phyloP scores from a whole-genome alignment of 1,140 invertebrate genomes.

The Ips nitidus region DNA sequence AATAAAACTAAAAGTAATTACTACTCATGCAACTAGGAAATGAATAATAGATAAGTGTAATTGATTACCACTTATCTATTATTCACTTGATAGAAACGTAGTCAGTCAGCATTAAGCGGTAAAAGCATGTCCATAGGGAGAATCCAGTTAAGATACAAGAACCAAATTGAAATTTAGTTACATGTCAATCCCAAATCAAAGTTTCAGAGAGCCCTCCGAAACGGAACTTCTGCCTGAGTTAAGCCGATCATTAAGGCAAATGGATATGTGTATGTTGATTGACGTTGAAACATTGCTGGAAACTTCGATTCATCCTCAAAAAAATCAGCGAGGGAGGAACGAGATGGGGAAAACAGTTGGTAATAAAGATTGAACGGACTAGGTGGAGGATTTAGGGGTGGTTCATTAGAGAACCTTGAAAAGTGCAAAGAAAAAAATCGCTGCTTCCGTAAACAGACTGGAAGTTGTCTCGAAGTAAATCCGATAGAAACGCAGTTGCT shows the following conservation, averaged over 20 bases:
- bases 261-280: slow-evolving; percentile 5
- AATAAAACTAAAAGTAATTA: too few relatives aligned
- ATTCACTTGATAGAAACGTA: background rate
- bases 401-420: background rate
- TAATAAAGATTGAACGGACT: too few relatives aligned
- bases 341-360: too few relatives aligned
- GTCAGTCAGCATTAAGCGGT: background rate
- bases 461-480: slow-evolving; percentile 14
- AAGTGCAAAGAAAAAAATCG: slow-evolving; percentile 2
- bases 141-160: slow-evolving; percentile 2
- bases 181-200: slow-evolving; percentile 24
- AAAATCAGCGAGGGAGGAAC: background rate
- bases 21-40: too few relatives aligned
- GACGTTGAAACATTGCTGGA: slow-evolving; percentile 9
- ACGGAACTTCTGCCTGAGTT: slow-evolving; percentile 9
- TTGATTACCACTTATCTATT: too few relatives aligned
- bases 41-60: too few relatives aligned
- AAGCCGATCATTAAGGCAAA: slow-evolving; percentile 10
- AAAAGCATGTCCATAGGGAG: slow-evolving; percentile 2
- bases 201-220: slow-evolving; percentile 6
- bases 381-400: too few relatives aligned
- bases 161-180: slow-evolving; percentile 13
- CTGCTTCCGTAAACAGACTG: background rate
- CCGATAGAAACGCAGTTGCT: slow-evolving; percentile 9
- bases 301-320: background rate